Percentiles rank a stretch among this genome's conserved stretches.
Conservation (phyloP, 2,113 vertebrate genomes). For the Xiphophorus hellerii region DNA sequence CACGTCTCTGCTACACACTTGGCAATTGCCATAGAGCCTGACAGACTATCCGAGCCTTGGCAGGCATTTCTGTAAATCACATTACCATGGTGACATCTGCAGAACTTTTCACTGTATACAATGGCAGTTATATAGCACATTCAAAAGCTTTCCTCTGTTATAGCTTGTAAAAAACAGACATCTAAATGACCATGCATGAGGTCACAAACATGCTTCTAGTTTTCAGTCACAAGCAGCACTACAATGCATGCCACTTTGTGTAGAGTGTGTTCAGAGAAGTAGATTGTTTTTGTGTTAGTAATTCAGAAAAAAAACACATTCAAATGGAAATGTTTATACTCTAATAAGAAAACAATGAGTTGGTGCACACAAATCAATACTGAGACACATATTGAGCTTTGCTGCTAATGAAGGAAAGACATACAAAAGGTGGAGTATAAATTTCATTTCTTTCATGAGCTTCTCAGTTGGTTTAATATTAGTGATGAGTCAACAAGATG, state of each 20-base stretch:
- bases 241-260: slow-evolving; percentile 2
- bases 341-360: slow-evolving; percentile 27
- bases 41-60: slow-evolving; percentile 64
- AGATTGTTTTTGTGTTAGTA: slow-evolving; percentile 10
- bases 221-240: neutral
- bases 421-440: slow-evolving; percentile 4
- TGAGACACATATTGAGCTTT: slow-evolving; percentile 13
- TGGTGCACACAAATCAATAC: slow-evolving; percentile 15
- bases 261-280: slow-evolving; percentile 10
- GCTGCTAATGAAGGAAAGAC: slow-evolving; percentile 14
- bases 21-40: slow-evolving; percentile 65
- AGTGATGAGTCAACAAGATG: neutral
- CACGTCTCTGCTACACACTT: slow-evolving; percentile 58
- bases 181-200: slow-evolving; percentile 34
- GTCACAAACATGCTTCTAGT: slow-evolving; percentile 13
- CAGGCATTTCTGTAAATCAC: slow-evolving; percentile 60
- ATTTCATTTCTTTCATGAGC: neutral
- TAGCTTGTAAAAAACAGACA: slow-evolving; percentile 10
- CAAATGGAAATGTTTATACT: slow-evolving; percentile 10
- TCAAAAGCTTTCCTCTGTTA: slow-evolving; percentile 23
- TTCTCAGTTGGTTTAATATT: slow-evolving; percentile 20
- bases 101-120: slow-evolving; percentile 47
- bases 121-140: slow-evolving; percentile 41
- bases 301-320: neutral
- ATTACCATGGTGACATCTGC: slow-evolving; percentile 55